Percentiles rank a stretch among this genome's conserved stretches.
These are phyloP conservation scores for Phasia obesa DNA, from an alignment of 2,888 invertebrate species.

Conservation along the genomic window DNA sequence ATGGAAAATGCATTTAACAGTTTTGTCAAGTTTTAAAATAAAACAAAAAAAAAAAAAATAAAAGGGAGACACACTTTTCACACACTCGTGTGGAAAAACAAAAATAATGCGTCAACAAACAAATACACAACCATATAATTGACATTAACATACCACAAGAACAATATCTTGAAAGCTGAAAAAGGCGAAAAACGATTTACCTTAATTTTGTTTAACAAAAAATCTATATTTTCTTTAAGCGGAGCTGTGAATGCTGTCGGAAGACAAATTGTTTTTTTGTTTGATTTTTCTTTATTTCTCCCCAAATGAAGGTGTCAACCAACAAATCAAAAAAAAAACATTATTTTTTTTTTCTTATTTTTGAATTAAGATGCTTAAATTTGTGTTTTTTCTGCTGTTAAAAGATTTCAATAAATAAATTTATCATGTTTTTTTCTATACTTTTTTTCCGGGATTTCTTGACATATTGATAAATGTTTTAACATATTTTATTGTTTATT, in stretches of 20 bases:
- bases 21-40: not conserved
- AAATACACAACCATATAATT: conserved; percentile 10
- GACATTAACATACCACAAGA: conserved; percentile 56
- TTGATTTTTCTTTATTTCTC: not conserved
- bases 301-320: conserved; percentile 52
- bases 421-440: conserved; percentile 1
- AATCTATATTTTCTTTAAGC: conserved; percentile 27
- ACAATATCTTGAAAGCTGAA: not conserved
- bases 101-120: conserved; percentile 6
- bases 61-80: conserved; percentile 61
- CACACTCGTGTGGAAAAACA: conserved; percentile 14
- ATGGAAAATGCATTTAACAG: conserved; percentile 46
- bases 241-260: conserved; percentile 12
- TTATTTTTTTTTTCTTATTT: conserved; percentile 29
- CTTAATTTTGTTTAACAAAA: conserved; percentile 14
- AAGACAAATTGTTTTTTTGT: conserved; percentile 50
- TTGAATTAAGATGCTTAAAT: conserved; percentile 21
- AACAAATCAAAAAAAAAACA: conserved; percentile 34
- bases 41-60: too few species aligned
- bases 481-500: conserved; percentile 65
- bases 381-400: conserved; percentile 30
- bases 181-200: conserved; percentile 16
- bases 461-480: conserved; percentile 68
- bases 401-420: conserved; percentile 36
- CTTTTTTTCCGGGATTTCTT: conserved; percentile 22